Evolutionary conservation across 2,888 invertebrate species (phyloP), one percentile per base, ranked within the genome.

Genomic region (Dicranocentrus wangi): DNA sequence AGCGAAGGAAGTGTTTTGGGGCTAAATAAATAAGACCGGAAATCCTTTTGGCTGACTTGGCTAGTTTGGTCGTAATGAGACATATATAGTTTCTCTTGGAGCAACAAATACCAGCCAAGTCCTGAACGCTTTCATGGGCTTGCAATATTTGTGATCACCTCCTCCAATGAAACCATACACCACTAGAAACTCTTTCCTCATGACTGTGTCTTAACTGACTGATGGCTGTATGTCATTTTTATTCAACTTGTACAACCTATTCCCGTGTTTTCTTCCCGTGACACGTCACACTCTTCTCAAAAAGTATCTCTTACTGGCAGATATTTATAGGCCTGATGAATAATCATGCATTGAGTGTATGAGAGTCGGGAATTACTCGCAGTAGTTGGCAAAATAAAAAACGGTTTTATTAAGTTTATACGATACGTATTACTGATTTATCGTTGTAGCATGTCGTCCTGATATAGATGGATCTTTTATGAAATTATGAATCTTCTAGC

Each of bases 1-100:
- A 10, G 3, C 5, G 10, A 32, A 78, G 70, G 77, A 70, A 78
- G 28, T 47, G 58, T 79, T 79, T 79, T 65, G 63, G 60, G 79
- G 79, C 79, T 79, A 79, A 79, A 60, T 79, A 71, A 79, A 79
- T 71, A 79, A 55, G 70, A 70, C 71, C 66, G 79, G 71, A 79
- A 79, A 66, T 71, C 79, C 79, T 79, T 55, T 79, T 58, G 43
- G 58, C 71, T 79, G 65, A 58, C 79, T 71, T 66, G 55, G 66
- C 79, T 65, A 71, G 39, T 71, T 71, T 1, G 32, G 32, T n/a
- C 32, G 25, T 23, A 71, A 65, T 42, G 39, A 17, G 5, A 27
- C 65, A 65, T 17, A 27, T 53, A 39, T 15, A 28, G 7, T 15
- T 28, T 17, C n/a, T 17, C 28, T 28, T 25, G 61, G 13, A 55